Percentiles rank a stretch among this genome's conserved stretches.
Conservation (phyloP, 2,113 vertebrate genomes). For the Nesogale talazaci region DNA sequence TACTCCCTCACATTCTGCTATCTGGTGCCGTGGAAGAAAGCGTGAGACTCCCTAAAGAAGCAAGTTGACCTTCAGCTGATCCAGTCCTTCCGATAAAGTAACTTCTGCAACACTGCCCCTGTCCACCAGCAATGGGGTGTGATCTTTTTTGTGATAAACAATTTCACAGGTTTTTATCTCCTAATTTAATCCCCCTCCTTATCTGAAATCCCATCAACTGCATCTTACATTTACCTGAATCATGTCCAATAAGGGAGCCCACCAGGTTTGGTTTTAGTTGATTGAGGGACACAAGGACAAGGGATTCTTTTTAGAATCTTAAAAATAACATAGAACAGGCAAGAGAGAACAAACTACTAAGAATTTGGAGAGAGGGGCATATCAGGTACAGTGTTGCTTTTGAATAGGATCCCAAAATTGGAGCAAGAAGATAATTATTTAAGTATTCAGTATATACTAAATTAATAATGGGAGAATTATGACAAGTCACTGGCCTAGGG, state of each 20-base stretch:
- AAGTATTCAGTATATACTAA: background rate
- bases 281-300: background rate
- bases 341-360: constrained; percentile 4
- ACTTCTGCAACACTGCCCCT: background rate
- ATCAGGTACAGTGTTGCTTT: background rate
- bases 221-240: background rate
- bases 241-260: background rate
- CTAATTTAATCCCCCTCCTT: too few relatives aligned
- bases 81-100: background rate
- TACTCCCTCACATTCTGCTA: background rate
- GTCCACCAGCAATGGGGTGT: background rate
- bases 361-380: background rate
- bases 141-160: background rate
- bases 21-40: background rate
- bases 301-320: background rate
- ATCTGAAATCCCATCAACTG: background rate
- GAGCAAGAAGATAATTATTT: background rate
- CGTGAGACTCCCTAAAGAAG: background rate
- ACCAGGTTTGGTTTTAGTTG: background rate
- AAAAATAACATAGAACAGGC: background rate
- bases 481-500: background rate
- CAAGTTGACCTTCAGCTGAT: background rate
- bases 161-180: background rate
- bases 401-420: background rate
- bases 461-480: background rate